Evolutionary conservation across 1,140 invertebrate genomes (phyloP).

Genomic region (Trichonephila inaurata): DNA sequence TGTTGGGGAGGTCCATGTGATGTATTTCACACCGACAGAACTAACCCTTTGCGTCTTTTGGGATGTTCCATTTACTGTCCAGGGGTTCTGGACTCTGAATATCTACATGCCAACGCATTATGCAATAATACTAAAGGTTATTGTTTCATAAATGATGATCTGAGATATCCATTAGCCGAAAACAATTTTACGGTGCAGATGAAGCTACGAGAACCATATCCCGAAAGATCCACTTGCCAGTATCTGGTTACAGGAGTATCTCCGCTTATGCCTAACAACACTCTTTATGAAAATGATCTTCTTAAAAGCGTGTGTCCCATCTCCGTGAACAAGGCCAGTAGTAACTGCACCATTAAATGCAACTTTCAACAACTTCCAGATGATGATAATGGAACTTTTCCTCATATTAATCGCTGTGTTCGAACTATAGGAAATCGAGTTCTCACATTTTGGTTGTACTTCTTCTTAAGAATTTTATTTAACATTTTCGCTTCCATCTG

Average conservation of each 20-base stretch:
- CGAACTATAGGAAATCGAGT: conserved; percentile 84
- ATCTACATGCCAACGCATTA: neutral
- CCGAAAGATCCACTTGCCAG: conserved; percentile 59
- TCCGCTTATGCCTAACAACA: neutral
- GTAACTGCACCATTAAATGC: conserved; percentile 70
- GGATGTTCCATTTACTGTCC: conserved; percentile 66
- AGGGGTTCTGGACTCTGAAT: conserved; percentile 43
- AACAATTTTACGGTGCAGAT: conserved; percentile 57
- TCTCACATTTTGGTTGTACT: conserved; percentile 89
- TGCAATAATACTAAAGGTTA: conserved; percentile 30
- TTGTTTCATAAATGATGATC: conserved; percentile 54
- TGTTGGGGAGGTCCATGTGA: conserved; percentile 74
- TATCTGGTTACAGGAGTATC: conserved; percentile 52
- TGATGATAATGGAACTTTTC: conserved; percentile 70
- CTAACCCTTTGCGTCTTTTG: conserved; percentile 47
- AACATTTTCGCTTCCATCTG: conserved; percentile 89
- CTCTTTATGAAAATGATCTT: neutral
- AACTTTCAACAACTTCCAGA: conserved; percentile 79
- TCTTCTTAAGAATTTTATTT: conserved; percentile 87
- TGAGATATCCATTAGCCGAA: conserved; percentile 30
- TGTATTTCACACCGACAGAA: conserved; percentile 61
- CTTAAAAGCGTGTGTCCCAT: conserved; percentile 57
- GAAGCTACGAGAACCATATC: conserved; percentile 44
- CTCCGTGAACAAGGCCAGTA: conserved; percentile 13
- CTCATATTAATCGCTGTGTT: conserved; percentile 68